Evolutionary conservation across 1,140 invertebrate genomes (phyloP).

Genomic region (Capitella teleta): DNA sequence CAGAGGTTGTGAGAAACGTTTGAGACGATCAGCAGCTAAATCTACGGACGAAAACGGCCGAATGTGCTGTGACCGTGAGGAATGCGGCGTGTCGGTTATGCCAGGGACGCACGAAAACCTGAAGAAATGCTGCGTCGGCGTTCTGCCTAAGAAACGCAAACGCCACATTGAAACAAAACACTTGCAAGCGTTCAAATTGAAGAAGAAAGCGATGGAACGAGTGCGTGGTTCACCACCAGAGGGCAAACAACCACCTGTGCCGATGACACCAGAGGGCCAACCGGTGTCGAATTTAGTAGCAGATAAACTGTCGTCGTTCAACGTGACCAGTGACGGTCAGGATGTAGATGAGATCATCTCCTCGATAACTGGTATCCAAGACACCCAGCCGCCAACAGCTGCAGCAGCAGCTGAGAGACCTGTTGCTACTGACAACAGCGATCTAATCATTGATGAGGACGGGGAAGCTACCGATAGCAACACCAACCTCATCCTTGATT

Average conservation of each 20-base stretch:
- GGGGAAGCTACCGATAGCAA: not conserved
- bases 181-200: conserved; percentile 5
- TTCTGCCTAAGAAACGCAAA: conserved; percentile 34
- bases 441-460: not conserved
- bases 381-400: not conserved
- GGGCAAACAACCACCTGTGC: not conserved
- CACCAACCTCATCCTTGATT: not conserved
- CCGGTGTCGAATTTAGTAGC: not conserved
- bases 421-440: not conserved
- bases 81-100: conserved; percentile 26
- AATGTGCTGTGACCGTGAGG: conserved; percentile 22
- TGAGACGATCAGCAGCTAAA: too few species aligned
- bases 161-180: conserved; percentile 32
- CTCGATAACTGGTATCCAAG: not conserved
- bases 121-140: conserved; percentile 32
- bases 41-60: too few species aligned
- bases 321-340: not conserved
- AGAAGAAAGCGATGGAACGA: not conserved
- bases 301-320: too few species aligned
- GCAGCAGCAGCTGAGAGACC: not conserved
- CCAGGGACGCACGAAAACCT: conserved; percentile 23
- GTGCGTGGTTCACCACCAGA: not conserved
- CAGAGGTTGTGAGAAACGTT: too few species aligned
- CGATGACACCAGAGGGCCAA: not conserved
- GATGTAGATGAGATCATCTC: not conserved